Base-by-base conservation (phyloP, 2,113 vertebrate genomes). In the Leptodactylus fuscus region DNA sequence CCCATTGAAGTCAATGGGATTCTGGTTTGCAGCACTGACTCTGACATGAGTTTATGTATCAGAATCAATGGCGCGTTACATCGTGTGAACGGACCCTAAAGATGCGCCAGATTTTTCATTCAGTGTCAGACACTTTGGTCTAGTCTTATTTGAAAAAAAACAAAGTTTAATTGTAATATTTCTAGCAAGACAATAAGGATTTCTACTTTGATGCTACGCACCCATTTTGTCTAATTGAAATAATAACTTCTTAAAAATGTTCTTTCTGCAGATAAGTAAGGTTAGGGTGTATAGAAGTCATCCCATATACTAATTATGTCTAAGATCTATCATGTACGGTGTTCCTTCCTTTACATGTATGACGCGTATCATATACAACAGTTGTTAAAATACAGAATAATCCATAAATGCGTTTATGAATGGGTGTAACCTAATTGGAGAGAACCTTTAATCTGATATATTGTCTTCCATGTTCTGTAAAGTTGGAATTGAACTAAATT, bases 221-320 rank as follows among this genome's bases (percentile, higher is more conserved):
- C 27, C 74, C 48, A 22, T 51, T 29, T 51, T 27, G 24, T 77
- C 18, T 77, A 22, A 6, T 53, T 20, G 29, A 53, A 18, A 20
- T 51, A 53, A 46, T 53, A 34, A 67, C 62, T 27, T 46, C 41
- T 75, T 75, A 48, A 38, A 74, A 74, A 44, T 46, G 38, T 46
- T 49, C 24, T 18, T 32, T 49, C 48, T 51, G 16, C 7, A 16
- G 48, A 77, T 53, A 51, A 16, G 5, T 18, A 18, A 49, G 44
- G 7, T 20, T 49, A 4, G 73, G 46, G 73, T 76, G 46, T 76
- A 49, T 29, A 22, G 22, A 34, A 53, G 46, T 34, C 62, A 4
- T 44, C 41, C 9, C 9, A 38, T 18, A 38, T 71, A 41, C 29
- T 41, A 22, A 41, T 71, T 71, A 41, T 71, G 12, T 71, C 18